Conservation (phyloP, 1,140 invertebrate genomes). For the Chlorops oryzae region DNA sequence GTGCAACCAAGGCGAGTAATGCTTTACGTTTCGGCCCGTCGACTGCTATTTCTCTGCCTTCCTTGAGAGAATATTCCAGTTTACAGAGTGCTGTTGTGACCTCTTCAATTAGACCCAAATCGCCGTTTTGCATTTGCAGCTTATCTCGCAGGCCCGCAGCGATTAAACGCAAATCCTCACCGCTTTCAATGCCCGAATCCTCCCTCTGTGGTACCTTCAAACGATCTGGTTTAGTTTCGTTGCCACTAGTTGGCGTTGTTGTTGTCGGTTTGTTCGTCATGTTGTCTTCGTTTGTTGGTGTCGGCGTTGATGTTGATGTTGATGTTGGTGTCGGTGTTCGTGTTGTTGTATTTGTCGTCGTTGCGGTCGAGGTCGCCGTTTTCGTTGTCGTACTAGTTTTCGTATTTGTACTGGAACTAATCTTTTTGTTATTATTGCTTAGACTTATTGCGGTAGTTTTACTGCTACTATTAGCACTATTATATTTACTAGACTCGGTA, state of each 20-base stretch:
- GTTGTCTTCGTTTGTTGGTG: constrained; percentile 15
- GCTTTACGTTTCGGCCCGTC: constrained; percentile 56
- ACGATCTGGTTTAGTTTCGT: not conserved
- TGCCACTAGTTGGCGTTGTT: constrained; percentile 20
- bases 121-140: constrained; percentile 34
- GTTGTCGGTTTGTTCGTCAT: constrained; percentile 13
- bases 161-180: constrained; percentile 54
- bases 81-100: constrained; percentile 70
- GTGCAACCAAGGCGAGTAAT: constrained; percentile 66
- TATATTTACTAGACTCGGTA: constrained; percentile 15
- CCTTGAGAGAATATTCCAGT: constrained; percentile 63
- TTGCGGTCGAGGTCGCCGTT: not conserved
- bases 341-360: not conserved
- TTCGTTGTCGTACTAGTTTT: not conserved
- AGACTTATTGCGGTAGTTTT: no score
- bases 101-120: constrained; percentile 60
- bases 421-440: constrained; percentile 11
- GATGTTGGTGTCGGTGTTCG: not conserved
- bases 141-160: constrained; percentile 42
- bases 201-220: constrained; percentile 41
- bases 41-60: constrained; percentile 50
- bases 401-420: not conserved
- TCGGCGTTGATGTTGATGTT: constrained; percentile 1
- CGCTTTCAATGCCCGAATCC: constrained; percentile 64
- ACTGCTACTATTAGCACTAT: not conserved